A percentile compares a stretch with the other conserved stretches of the same genome.
Evolutionary conservation across 1,140 invertebrate genomes (phyloP).

Genomic region (Temnothorax longispinosus): DNA sequence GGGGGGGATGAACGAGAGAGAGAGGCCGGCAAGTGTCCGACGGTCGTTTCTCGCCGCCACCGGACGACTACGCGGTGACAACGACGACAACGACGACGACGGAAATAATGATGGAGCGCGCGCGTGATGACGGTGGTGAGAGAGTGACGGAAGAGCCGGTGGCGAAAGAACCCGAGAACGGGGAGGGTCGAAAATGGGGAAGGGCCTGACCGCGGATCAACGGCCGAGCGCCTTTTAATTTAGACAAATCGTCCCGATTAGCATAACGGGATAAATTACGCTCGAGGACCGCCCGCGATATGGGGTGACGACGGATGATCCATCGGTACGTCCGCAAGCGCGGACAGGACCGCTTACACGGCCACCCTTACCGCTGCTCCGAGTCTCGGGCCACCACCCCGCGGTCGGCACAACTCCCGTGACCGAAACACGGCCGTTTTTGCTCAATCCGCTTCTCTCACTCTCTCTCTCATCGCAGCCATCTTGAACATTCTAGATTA

Average conservation of each 20-base stretch:
- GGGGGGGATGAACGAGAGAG: constrained; percentile 72
- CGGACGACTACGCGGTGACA: neutral
- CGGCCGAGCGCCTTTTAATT: constrained; percentile 85
- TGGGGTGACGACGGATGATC: constrained; percentile 73
- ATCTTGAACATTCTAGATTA: neutral
- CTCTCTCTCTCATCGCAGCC: neutral
- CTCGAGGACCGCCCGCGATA: constrained; percentile 65
- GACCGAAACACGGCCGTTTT: constrained; percentile 1
- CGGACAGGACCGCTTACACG: constrained; percentile 51
- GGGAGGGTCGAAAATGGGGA: constrained; percentile 53
- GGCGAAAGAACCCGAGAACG: neutral
- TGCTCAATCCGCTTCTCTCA: neutral
- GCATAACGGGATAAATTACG: constrained; percentile 87
- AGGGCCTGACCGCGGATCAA: constrained; percentile 78
- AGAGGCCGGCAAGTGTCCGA: constrained; percentile 60
- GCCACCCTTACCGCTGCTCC: constrained; percentile 38
- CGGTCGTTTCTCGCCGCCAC: constrained; percentile 46
- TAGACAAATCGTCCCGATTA: constrained; percentile 87
- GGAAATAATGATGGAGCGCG: constrained; percentile 62
- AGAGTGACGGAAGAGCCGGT: constrained; percentile 17
- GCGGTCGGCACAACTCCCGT: neutral
- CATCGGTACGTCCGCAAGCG: constrained; percentile 60
- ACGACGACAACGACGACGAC: constrained; percentile 18
- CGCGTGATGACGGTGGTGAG: constrained; percentile 1
- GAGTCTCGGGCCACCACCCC: constrained; percentile 13